Evolutionary conservation across 1,140 invertebrate species (phyloP).

Genomic region (Papilio helenus): DNA sequence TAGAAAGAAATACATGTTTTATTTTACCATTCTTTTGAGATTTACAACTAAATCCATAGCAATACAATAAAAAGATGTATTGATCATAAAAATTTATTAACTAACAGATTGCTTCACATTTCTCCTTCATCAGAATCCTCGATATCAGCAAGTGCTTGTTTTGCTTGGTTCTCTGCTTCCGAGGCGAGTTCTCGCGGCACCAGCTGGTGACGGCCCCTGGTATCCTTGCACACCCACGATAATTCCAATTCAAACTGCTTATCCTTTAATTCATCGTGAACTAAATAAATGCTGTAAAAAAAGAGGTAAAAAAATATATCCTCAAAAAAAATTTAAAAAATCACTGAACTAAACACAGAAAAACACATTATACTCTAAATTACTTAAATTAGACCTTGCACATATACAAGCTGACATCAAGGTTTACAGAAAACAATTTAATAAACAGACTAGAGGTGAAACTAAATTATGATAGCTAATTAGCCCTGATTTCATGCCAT

Average conservation of each 20-base stretch:
- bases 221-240: conserved; percentile 96
- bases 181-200: conserved; percentile 84
- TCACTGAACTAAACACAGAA: too few species aligned
- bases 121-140: conserved; percentile 81
- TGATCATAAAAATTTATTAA: conserved; percentile 68
- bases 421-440: too few species aligned
- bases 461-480: too few species aligned
- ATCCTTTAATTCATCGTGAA: conserved; percentile 99
- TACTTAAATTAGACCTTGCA: too few species aligned
- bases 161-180: conserved; percentile 74
- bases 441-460: too few species aligned
- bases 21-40: conserved; percentile 14
- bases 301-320: conserved; percentile 2
- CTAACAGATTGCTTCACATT: conserved; percentile 68
- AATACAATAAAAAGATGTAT: conserved; percentile 39
- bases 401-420: too few species aligned
- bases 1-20: neutral
- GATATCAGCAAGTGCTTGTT: conserved; percentile 77
- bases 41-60: neutral
- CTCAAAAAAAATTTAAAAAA: too few species aligned
- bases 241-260: conserved; percentile 99
- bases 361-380: too few species aligned
- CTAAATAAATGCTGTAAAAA: conserved; percentile 93
- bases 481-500: too few species aligned
- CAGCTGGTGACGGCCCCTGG: conserved; percentile 88